A percentile compares a stretch with the other conserved stretches of the same genome.
Evolutionary conservation across 2,113 vertebrate genomes (phyloP).

Genomic region (Mungos mungo): DNA sequence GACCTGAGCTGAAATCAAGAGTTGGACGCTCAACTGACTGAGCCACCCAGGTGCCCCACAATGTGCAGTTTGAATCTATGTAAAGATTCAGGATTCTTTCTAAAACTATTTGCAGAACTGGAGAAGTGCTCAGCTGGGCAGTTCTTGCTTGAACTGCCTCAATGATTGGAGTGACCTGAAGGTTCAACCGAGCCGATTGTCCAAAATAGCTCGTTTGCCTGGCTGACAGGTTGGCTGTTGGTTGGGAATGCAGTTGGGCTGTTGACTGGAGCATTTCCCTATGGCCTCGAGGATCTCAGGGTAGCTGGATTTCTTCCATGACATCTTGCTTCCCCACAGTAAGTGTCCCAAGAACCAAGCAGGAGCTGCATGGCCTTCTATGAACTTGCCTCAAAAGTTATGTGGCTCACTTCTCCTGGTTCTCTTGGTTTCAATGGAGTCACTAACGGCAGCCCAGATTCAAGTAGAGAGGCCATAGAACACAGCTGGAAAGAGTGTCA

Average conservation of each 20-base stretch:
- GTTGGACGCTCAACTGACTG: too few species aligned
- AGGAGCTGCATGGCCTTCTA: neutral
- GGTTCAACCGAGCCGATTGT: neutral
- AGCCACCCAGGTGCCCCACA: too few species aligned
- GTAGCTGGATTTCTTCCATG: neutral
- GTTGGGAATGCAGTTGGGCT: neutral
- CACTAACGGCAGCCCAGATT: neutral
- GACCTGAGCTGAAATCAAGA: too few species aligned
- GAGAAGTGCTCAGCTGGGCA: neutral
- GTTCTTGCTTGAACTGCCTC: neutral
- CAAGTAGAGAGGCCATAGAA: neutral
- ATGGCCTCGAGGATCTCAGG: neutral
- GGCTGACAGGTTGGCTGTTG: neutral
- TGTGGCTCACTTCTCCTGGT: neutral
- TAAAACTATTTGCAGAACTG: neutral
- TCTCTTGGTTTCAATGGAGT: neutral
- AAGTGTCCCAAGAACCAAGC: neutral
- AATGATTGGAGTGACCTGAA: neutral
- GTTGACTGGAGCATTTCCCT: neutral
- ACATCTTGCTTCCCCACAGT: neutral
- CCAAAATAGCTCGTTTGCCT: neutral
- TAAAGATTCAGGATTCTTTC: neutral
- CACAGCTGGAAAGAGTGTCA: neutral
- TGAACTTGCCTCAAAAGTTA: neutral
- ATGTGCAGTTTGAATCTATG: neutral